Percentiles rank a stretch among this genome's conserved stretches.
Conservation (phyloP, 2,888 invertebrate species). For the Eremobia ochroleuca region DNA sequence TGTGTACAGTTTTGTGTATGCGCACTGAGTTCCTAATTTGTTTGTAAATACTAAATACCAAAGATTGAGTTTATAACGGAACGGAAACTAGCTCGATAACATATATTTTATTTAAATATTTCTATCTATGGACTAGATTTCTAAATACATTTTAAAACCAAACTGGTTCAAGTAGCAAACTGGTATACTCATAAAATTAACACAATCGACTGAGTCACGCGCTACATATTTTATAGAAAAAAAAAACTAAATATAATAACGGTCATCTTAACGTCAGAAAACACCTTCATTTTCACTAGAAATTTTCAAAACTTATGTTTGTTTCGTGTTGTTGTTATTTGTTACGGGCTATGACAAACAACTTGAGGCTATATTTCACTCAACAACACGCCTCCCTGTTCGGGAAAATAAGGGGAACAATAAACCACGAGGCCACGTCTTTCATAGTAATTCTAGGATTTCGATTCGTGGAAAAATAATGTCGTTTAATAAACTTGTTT, state of each 20-base stretch:
- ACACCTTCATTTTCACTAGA: constrained; percentile 36
- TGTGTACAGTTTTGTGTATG: background rate
- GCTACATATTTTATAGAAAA: background rate
- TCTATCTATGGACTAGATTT: constrained; percentile 16
- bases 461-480: constrained; percentile 37
- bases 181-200: constrained; percentile 22
- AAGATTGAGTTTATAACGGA: constrained; percentile 23
- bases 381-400: constrained; percentile 65
- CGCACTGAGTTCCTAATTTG: constrained; percentile 1
- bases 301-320: constrained; percentile 46
- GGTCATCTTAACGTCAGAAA: constrained; percentile 22
- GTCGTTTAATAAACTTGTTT: background rate
- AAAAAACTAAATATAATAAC: constrained; percentile 12
- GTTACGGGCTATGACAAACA: constrained; percentile 68
- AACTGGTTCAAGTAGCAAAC: constrained; percentile 40
- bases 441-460: constrained; percentile 25
- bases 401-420: constrained; percentile 64
- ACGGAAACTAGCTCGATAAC: background rate
- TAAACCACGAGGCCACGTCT: constrained; percentile 28
- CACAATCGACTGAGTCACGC: constrained; percentile 15
- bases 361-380: constrained; percentile 71
- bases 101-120: constrained; percentile 10
- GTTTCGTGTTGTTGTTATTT: constrained; percentile 65
- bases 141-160: constrained; percentile 4
- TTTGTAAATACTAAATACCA: constrained; percentile 14